A percentile compares a stretch with the other conserved stretches of the same genome.
These are phyloP conservation scores for Boloria selene DNA, from an alignment of 2,888 invertebrate genomes.

Conservation along the genomic window DNA sequence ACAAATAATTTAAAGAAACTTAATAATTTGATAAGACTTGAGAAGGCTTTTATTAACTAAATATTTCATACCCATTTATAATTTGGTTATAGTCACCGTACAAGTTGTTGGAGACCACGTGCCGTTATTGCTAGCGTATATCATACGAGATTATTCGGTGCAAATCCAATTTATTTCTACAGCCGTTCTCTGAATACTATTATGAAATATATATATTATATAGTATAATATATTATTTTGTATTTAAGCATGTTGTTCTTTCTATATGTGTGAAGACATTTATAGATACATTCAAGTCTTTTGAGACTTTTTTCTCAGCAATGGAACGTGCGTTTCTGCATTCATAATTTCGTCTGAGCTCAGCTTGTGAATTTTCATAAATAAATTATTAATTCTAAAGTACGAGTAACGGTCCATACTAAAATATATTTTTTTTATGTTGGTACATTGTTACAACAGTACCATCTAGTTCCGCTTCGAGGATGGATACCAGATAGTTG, in stretches of 20 bases:
- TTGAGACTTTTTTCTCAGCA: too few species aligned
- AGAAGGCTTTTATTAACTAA: not conserved
- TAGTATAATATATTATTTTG: constrained; percentile 14
- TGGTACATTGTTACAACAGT: too few species aligned
- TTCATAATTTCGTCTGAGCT: too few species aligned
- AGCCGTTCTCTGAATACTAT: constrained; percentile 18
- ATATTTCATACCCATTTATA: constrained; percentile 9
- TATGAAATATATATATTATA: constrained; percentile 14
- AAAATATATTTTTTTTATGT: too few species aligned
- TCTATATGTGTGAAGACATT: not conserved
- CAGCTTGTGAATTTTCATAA: too few species aligned
- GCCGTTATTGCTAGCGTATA: constrained; percentile 19
- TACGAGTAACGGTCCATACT: too few species aligned
- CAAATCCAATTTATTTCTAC: constrained; percentile 20
- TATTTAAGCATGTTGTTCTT: not conserved
- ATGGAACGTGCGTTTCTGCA: too few species aligned
- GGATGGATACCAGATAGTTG: too few species aligned
- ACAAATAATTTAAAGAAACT: too few species aligned
- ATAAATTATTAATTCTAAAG: too few species aligned
- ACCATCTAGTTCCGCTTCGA: too few species aligned
- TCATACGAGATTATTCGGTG: constrained; percentile 24
- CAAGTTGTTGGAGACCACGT: constrained; percentile 11
- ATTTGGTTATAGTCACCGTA: constrained; percentile 2
- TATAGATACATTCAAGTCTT: not conserved
- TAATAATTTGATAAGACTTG: too few species aligned